phyloP scores from a whole-genome alignment of 2,888 invertebrate species.

The Urechis unicinctus region DNA sequence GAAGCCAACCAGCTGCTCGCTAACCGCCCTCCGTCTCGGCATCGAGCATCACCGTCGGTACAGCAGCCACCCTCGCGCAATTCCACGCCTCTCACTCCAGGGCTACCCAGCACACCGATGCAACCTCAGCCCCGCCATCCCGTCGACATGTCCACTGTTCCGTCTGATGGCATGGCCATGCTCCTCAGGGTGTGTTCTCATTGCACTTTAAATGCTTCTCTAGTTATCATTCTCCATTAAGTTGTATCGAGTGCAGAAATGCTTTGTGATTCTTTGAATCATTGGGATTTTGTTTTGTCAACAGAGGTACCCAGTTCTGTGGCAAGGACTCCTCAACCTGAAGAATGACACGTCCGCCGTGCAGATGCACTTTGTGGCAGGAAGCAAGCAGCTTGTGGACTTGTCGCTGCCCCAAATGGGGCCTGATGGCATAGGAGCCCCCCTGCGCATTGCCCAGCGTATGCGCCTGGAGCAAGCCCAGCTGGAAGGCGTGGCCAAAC shows the following conservation, averaged over 20 bases:
- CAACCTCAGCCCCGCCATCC: slow-evolving; percentile 1
- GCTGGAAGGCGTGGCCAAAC: slow-evolving; percentile 59
- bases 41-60: slow-evolving; percentile 8
- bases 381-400: slow-evolving; percentile 81
- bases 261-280: too few species aligned
- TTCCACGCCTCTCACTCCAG: slow-evolving; percentile 6
- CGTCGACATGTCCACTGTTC: too few species aligned
- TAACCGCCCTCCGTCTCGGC: slow-evolving; percentile 1
- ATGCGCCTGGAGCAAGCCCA: slow-evolving; percentile 95
- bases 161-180: too few species aligned
- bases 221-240: too few species aligned
- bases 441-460: slow-evolving; percentile 85
- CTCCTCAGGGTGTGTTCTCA: too few species aligned
- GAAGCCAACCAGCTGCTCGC: background rate
- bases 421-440: slow-evolving; percentile 31
- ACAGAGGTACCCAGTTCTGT: slow-evolving; percentile 94
- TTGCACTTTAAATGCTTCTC: too few species aligned
- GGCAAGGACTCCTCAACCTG: slow-evolving; percentile 90
- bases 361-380: slow-evolving; percentile 97
- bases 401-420: slow-evolving; percentile 66
- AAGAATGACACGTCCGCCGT: slow-evolving; percentile 96
- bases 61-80: slow-evolving; percentile 9
- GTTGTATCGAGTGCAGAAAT: too few species aligned
- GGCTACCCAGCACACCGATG: slow-evolving; percentile 9
- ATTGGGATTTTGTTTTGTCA: too few species aligned